Conservation (phyloP, 2,113 vertebrate species). For the Capricornis sumatraensis region DNA sequence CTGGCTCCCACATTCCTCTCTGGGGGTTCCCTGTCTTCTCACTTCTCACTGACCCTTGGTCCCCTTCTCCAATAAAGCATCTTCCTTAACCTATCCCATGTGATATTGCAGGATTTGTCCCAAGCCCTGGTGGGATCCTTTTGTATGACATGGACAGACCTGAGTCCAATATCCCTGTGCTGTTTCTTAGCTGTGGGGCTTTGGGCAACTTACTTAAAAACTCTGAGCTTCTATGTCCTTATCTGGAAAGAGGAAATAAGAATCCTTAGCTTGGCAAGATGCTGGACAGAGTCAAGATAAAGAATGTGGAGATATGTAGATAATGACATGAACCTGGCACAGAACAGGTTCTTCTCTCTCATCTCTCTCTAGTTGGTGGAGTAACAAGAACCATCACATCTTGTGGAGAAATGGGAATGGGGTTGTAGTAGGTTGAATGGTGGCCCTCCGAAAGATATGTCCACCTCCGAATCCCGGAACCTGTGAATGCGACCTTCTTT, state of each 20-base stretch:
- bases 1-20: background rate
- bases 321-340: background rate
- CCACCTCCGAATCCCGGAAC: background rate
- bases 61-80: background rate
- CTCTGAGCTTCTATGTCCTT: background rate
- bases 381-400: background rate
- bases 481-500: background rate
- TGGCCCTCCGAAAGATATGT: fast-evolving
- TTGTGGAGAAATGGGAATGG: background rate
- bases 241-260: background rate
- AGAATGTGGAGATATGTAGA: background rate
- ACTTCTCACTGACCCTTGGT: background rate
- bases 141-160: background rate
- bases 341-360: background rate
- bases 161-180: background rate
- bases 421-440: background rate
- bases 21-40: background rate
- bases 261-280: background rate
- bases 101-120: background rate
- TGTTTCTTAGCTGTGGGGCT: background rate
- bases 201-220: background rate
- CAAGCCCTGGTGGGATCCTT: background rate
- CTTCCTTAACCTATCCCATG: background rate
- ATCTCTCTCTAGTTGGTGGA: background rate
- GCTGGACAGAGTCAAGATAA: background rate